A percentile compares a stretch with the other conserved stretches of the same genome.
phyloP scores from a whole-genome alignment of 2,113 vertebrate species.

The Sigmodon hispidus region DNA sequence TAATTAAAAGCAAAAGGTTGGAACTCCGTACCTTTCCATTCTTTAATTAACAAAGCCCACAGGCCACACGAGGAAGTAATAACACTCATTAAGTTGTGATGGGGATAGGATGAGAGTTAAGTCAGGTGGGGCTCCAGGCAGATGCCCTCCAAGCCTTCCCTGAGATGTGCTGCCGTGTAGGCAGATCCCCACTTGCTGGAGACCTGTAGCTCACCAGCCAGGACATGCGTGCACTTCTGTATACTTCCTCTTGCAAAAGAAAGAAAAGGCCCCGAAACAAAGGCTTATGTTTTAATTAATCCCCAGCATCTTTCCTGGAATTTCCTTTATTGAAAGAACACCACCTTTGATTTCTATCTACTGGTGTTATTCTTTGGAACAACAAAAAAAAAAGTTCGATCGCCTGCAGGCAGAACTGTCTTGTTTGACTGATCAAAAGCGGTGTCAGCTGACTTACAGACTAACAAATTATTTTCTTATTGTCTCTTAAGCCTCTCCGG shows the following conservation, averaged over 20 bases:
- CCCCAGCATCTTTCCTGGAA: constrained; percentile 68
- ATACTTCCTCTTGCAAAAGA: constrained; percentile 60
- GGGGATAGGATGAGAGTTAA: constrained; percentile 64
- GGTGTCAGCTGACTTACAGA: constrained; percentile 67
- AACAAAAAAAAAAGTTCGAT: constrained; percentile 57
- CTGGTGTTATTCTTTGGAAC: constrained; percentile 73
- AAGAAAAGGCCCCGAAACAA: constrained; percentile 67
- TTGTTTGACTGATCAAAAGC: constrained; percentile 76
- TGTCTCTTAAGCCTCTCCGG: constrained; percentile 68
- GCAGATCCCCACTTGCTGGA: constrained; percentile 76
- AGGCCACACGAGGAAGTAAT: constrained; percentile 79
- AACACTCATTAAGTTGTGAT: constrained; percentile 73
- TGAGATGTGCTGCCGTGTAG: not conserved
- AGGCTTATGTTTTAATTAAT: constrained; percentile 74
- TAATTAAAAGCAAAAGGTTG: constrained; percentile 82
- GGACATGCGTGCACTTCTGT: constrained; percentile 14
- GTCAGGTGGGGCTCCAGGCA: constrained; percentile 67
- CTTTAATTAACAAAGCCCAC: constrained; percentile 81
- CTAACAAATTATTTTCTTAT: constrained; percentile 78
- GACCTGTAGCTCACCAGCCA: constrained; percentile 49
- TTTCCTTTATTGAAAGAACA: constrained; percentile 77
- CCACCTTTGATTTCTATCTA: constrained; percentile 69
- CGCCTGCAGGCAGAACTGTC: constrained; percentile 72
- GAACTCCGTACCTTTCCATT: constrained; percentile 80
- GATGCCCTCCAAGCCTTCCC: constrained; percentile 71